phyloP scores from a whole-genome alignment of 2,113 vertebrate genomes.

The Bucco capensis region DNA sequence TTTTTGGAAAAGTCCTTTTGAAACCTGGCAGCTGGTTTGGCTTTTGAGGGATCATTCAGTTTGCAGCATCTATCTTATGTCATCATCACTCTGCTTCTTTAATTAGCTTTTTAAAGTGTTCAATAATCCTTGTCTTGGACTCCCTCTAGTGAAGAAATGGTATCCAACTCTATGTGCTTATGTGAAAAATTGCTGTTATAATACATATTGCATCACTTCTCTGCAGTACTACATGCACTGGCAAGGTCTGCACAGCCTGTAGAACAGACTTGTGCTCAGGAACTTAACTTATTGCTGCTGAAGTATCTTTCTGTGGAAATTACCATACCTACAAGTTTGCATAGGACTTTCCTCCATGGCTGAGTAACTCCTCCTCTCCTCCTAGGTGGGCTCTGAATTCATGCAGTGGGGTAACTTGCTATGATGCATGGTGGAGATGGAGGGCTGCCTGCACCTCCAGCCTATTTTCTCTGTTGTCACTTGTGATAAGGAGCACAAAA shows the following conservation, averaged over 20 bases:
- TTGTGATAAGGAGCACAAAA: background rate
- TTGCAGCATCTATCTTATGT: background rate
- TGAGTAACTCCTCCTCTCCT: background rate
- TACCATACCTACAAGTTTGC: background rate
- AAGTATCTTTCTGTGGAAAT: background rate
- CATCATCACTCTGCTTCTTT: background rate
- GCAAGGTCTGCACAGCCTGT: background rate
- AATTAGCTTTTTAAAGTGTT: background rate
- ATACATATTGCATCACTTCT: accelerated
- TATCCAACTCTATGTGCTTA: accelerated
- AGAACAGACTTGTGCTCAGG: background rate
- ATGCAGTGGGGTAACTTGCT: accelerated
- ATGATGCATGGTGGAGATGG: background rate
- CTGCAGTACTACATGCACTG: accelerated
- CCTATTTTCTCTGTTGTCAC: background rate
- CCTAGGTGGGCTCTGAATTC: background rate
- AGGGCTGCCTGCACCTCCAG: background rate
- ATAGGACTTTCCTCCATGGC: accelerated
- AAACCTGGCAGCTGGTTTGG: background rate
- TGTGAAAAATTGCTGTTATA: accelerated
- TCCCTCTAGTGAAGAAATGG: background rate
- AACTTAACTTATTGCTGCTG: accelerated
- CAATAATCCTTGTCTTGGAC: background rate
- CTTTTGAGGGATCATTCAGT: background rate
- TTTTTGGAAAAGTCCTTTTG: background rate